Percentiles rank a stretch among this genome's conserved stretches.
phyloP scores from a whole-genome alignment of 1,140 invertebrate genomes.

The Harpegnathos saltator region DNA sequence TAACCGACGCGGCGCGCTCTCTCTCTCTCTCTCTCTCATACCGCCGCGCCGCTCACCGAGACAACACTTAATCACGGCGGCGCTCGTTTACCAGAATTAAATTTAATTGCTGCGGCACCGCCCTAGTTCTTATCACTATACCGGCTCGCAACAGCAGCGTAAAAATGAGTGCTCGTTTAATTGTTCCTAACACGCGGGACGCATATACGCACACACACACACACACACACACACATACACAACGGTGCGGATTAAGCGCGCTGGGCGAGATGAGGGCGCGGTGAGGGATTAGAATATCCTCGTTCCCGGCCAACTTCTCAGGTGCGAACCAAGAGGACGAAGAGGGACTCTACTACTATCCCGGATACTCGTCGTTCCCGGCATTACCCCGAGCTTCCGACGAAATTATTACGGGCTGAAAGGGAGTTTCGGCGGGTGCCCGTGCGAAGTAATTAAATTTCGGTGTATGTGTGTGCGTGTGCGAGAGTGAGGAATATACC shows the following conservation, averaged over 20 bases:
- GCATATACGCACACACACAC: no score
- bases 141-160: neutral
- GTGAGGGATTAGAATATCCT: conserved; percentile 62
- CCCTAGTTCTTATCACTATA: neutral
- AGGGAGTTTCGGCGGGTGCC: conserved; percentile 66
- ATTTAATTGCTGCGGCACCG: conserved; percentile 36
- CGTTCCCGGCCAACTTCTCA: conserved; percentile 37
- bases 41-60: neutral
- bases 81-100: conserved; percentile 36
- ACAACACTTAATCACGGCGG: conserved; percentile 12
- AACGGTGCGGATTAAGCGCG: conserved; percentile 58
- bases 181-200: neutral
- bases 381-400: conserved; percentile 66
- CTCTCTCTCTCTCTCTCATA: neutral
- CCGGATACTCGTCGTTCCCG: conserved; percentile 59
- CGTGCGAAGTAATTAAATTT: conserved; percentile 77
- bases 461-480: conserved; percentile 39
- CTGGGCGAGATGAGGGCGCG: neutral
- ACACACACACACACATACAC: no score
- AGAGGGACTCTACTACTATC: conserved; percentile 12
- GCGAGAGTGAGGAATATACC: neutral
- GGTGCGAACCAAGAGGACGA: conserved; percentile 29
- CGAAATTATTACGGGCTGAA: conserved; percentile 73
- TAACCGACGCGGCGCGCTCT: no score
- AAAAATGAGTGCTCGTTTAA: conserved; percentile 64